Percentiles rank a stretch among this genome's conserved stretches.
phyloP scores from a whole-genome alignment of 2,797 vertebrate species.

The Ispidina lecontei region DNA sequence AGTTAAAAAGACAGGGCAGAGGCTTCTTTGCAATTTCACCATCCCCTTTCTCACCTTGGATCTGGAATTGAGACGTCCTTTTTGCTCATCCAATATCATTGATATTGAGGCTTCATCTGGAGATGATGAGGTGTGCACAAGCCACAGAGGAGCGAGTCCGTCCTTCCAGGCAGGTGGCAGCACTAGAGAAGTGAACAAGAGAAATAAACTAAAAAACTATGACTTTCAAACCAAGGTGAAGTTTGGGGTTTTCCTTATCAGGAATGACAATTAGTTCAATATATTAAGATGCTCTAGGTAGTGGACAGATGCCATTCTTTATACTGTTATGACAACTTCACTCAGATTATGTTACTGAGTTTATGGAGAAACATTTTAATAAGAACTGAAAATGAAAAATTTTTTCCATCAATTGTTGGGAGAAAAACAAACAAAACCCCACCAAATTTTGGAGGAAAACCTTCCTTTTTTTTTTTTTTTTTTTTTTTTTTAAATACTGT shows the following conservation, averaged over 20 bases:
- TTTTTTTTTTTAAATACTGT: neutral
- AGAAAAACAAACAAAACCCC: neutral
- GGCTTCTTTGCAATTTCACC: neutral
- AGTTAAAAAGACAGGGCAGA: neutral
- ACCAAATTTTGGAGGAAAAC: accelerated
- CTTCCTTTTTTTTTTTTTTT: no score
- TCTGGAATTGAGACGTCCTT: neutral
- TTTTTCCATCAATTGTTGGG: neutral
- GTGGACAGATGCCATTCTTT: neutral
- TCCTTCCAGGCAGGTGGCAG: neutral
- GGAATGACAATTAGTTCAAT: neutral
- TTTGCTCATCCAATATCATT: neutral
- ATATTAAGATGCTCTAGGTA: neutral
- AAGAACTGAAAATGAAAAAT: neutral
- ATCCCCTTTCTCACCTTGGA: neutral
- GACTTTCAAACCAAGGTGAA: neutral
- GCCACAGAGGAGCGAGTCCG: neutral
- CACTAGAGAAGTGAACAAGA: neutral
- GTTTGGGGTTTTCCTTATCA: neutral
- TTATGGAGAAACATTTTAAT: neutral
- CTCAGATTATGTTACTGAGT: neutral
- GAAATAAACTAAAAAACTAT: neutral
- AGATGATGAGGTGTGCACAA: neutral
- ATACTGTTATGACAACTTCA: neutral
- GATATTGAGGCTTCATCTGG: neutral